These are phyloP conservation scores for Eupeodes latifasciatus DNA, from an alignment of 2,888 invertebrate species.

Conservation along the genomic window DNA sequence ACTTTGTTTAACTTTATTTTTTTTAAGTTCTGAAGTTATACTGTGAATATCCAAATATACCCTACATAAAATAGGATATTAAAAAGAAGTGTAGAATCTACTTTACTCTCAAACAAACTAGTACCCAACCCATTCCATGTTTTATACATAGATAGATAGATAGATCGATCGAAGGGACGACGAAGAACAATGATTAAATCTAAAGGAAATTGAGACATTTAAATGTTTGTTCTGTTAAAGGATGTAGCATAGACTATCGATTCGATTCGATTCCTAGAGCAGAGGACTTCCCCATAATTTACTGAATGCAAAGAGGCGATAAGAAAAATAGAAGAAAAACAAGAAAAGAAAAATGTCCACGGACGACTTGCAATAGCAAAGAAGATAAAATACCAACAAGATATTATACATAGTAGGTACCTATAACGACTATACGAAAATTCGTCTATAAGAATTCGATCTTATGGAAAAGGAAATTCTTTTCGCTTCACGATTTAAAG, in stretches of 20 bases:
- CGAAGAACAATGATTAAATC: slow-evolving; percentile 73
- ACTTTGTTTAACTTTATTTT: too few relatives aligned
- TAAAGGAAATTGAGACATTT: slow-evolving; percentile 77
- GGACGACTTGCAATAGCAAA: slow-evolving; percentile 10
- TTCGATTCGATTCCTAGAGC: slow-evolving; percentile 39
- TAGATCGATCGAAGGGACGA: slow-evolving; percentile 63
- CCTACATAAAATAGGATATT: slow-evolving; percentile 16
- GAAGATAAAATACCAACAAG: not conserved
- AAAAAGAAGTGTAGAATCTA: slow-evolving; percentile 6
- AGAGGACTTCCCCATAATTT: slow-evolving; percentile 69
- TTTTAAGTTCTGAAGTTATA: not conserved
- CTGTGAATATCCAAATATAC: not conserved
- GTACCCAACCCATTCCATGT: not conserved
- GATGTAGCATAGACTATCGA: slow-evolving; percentile 64
- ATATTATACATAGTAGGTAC: not conserved
- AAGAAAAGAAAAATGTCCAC: not conserved
- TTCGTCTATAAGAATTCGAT: slow-evolving; percentile 7
- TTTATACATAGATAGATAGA: not conserved
- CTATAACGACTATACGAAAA: slow-evolving; percentile 10
- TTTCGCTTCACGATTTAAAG: slow-evolving; percentile 43
- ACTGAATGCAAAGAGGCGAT: slow-evolving; percentile 60
- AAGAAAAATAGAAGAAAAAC: slow-evolving; percentile 26
- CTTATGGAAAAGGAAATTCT: slow-evolving; percentile 27
- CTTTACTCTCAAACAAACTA: not conserved
- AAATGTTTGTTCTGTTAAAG: slow-evolving; percentile 76